These are phyloP conservation scores for Nemopilema nomurai DNA, from an alignment of 30 jellyfish, hydroid and myxozoan species.

Conservation along the genomic window DNA sequence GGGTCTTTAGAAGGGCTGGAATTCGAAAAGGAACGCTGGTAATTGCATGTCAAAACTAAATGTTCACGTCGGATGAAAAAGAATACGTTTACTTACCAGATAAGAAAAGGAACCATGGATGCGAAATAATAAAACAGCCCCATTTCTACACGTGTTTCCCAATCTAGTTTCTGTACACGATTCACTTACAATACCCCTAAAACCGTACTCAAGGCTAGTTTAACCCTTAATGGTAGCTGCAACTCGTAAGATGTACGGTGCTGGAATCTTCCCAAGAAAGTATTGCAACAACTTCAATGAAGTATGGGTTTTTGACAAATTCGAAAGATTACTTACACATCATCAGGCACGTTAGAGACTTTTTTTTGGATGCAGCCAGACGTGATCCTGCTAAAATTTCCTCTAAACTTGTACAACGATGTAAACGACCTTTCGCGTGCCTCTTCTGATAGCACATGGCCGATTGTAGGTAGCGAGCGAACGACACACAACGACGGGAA, in stretches of 20 bases:
- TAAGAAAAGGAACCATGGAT: too few relatives aligned
- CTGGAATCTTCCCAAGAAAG: too few relatives aligned
- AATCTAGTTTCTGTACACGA: too few relatives aligned
- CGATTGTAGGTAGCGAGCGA: slow-evolving; percentile 56
- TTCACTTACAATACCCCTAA: too few relatives aligned
- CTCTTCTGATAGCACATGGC: slow-evolving; percentile 53
- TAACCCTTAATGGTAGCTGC: too few relatives aligned
- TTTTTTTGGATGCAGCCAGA: slow-evolving; percentile 52
- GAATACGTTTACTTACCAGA: too few relatives aligned
- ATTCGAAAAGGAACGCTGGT: background rate
- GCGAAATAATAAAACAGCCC: too few relatives aligned
- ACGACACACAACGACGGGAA: slow-evolving; percentile 69
- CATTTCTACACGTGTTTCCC: too few relatives aligned
- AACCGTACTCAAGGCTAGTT: too few relatives aligned
- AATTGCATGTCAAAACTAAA: background rate
- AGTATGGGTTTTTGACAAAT: background rate
- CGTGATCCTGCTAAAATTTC: slow-evolving; percentile 31
- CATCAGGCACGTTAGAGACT: background rate
- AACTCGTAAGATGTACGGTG: too few relatives aligned
- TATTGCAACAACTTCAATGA: too few relatives aligned
- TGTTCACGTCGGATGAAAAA: too few relatives aligned
- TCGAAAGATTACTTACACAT: background rate
- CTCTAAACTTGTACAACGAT: slow-evolving; percentile 52
- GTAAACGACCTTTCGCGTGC: slow-evolving; percentile 61
- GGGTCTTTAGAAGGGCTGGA: slow-evolving; percentile 33